Evolutionary conservation across 37 sponge, comb jelly and placozoan species (phyloP).

Genomic region (Mnemiopsis leidyi): DNA sequence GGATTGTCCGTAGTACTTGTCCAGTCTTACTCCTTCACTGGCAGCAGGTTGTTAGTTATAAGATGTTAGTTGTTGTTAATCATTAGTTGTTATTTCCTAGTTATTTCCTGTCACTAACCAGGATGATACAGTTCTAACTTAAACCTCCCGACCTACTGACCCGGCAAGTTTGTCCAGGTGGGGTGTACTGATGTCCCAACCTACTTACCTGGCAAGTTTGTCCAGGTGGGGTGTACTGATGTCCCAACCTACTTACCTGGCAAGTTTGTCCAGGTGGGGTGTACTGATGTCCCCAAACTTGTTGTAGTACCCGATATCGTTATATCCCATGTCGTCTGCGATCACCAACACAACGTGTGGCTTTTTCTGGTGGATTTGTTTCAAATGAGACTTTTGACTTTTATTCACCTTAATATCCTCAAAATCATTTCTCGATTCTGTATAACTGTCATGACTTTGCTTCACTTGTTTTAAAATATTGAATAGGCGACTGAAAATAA

Average conservation of each 20-base stretch:
- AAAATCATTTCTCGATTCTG: too few relatives aligned
- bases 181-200: neutral
- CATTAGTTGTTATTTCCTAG: too few relatives aligned
- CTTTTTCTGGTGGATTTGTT: constrained; percentile 10
- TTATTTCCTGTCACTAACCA: too few relatives aligned
- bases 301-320: constrained; percentile 61
- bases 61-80: too few relatives aligned
- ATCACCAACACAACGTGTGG: constrained; percentile 37
- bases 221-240: constrained; percentile 10
- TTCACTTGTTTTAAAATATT: too few relatives aligned
- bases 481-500: too few relatives aligned
- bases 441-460: too few relatives aligned
- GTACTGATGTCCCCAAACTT: constrained; percentile 40
- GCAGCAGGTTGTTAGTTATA: neutral
- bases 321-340: constrained; percentile 58
- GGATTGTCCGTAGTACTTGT: constrained; percentile 9
- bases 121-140: too few relatives aligned
- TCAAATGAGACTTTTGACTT: too few relatives aligned
- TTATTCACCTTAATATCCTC: too few relatives aligned
- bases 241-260: constrained; percentile 32
- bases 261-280: constrained; percentile 47
- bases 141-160: too few relatives aligned
- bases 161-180: constrained; percentile 28
- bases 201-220: constrained; percentile 29
- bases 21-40: constrained; percentile 9